Evolutionary conservation across 2,113 vertebrate genomes (phyloP), one percentile per base, ranked within the genome.

Genomic region (Spilogale gracilis): DNA sequence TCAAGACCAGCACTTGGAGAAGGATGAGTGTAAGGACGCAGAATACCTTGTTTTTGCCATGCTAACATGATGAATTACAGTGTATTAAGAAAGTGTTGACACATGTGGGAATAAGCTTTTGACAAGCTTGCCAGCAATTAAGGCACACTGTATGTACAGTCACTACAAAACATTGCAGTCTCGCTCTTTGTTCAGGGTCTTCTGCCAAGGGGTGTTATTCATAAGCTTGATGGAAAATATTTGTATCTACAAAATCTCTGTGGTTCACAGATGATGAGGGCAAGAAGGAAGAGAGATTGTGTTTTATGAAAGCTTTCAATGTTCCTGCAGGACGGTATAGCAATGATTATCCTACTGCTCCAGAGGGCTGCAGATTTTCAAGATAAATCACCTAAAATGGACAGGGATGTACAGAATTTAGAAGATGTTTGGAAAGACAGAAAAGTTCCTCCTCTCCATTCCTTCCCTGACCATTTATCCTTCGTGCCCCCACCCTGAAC

Each of bases 41-140:
- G 97, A 98, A 95, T 98, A 98, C 98, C 98, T 98, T 98, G 98
- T 98, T 98, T 98, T 98, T 99, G 98, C 98, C 98, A 98, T 97
- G 98, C 98, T 97, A 98, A 98, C 98, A 97, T 98, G 98, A 98
- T 98, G 98, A 98, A 98, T 99, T 99, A 98, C 98, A 98, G 98
- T 97, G 97, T 98, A 98, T 99, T 99, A 99, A 98, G 98, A 95
- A 99, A 98, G 98, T 98, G 98, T 98, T 99, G 98, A 98, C 98
- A 99, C 98, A 92, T 98, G 98, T 98, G 98, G 98, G 98, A 98
- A 98, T 98, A 98, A 91, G 95, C 91, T 98, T 96, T 97, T 98
- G 97, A 98, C 98, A 98, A 97, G 73, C 98, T 98, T 99, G 98
- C 98, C 98, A 98, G 98, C 98, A 99, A 99, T 98, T 98, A 99